Base-by-base conservation (phyloP, 1,140 invertebrate species). In the Monomorium pharaonis region DNA sequence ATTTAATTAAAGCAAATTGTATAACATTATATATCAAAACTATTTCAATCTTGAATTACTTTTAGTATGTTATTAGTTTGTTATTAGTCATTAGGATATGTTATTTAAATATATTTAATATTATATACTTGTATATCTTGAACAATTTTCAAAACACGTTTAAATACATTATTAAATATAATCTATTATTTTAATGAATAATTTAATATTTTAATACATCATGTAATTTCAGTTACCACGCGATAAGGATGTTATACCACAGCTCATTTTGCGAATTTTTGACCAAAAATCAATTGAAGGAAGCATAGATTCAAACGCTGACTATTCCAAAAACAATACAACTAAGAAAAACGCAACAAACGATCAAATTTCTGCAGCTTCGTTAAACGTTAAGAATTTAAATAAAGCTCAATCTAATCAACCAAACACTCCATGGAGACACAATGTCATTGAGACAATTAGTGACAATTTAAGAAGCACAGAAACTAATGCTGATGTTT, bases 231-330 rank as follows among this genome's bases (percentile, higher is more conserved):
- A 94, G 93, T 62, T 88, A n/a, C 44, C 81, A 7, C 90, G 86
- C 33, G 84, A 89, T 6, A 87, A 88, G 54, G 93, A 94, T 33
- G 89, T 93, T 7, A 89, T 94, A 27, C 89, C 93, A 9, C 94
- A 95, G 49, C 81, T 95, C 1, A 24, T 93, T 16, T 24, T 94
- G 18, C 86, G 86, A 74, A 93, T 92, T 51, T 67, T 94, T 0
- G 93, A 94, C 7, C 87, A 84, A 3, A 69, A 49, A 18, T 2
- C 30, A 1, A n/a, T 9, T 3, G 49, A 77, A 10, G 56, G 30
- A 56, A 30, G 0, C 49, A 0, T 67, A 67, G n/a, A 72, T 3
- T 27, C 27, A 0, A 88, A 60, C 9, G 37, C 18, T n/a, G 51
- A 72, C 16, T 30, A 54, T 10, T 42, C 7, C 3, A 75, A 33